Evolutionary conservation across 2,113 vertebrate species (phyloP).

Genomic region (Oriolus oriolus): DNA sequence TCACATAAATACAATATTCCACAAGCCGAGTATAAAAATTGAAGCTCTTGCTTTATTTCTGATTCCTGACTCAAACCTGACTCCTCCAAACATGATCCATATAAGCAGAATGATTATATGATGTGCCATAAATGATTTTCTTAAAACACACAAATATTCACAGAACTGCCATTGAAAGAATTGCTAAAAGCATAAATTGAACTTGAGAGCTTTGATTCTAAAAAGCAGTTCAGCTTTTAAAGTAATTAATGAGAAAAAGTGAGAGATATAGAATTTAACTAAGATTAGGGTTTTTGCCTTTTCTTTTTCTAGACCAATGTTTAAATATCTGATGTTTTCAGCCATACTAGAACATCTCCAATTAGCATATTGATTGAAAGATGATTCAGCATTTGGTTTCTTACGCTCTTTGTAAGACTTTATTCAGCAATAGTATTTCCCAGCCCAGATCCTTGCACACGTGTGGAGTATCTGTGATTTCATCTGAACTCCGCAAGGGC

Average conservation of each 20-base stretch:
- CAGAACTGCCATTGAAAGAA: neutral
- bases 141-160: slow-evolving; percentile 28
- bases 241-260: neutral
- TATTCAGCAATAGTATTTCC: neutral
- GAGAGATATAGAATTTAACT: neutral
- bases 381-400: neutral
- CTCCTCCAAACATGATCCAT: neutral
- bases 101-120: neutral
- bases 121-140: neutral
- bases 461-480: neutral
- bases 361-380: neutral
- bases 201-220: neutral
- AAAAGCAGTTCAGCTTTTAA: slow-evolving; percentile 18
- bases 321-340: neutral
- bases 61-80: neutral
- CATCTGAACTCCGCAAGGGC: neutral
- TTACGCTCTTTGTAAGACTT: neutral
- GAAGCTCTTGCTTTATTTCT: neutral
- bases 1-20: neutral
- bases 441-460: neutral
- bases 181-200: neutral
- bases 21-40: neutral
- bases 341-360: neutral
- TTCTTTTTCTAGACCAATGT: neutral
- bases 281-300: neutral